Evolutionary conservation across 92 coral and sea anemone species (phyloP).

Genomic region (Phymanthus crucifer): DNA sequence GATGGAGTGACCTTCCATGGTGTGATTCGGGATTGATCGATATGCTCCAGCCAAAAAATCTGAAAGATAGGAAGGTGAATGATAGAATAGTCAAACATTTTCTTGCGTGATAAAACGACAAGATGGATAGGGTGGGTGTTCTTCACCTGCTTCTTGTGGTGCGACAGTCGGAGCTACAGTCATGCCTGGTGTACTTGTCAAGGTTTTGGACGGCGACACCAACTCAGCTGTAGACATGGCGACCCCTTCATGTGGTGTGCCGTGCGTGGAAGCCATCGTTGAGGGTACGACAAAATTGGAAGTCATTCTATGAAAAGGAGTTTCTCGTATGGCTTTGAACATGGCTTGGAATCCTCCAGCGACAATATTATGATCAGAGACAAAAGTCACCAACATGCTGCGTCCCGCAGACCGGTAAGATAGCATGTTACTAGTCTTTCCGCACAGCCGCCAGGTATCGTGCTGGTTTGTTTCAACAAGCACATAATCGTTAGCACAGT

Average conservation of each 20-base stretch:
- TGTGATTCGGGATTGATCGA: conserved; percentile 10
- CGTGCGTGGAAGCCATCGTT: not conserved
- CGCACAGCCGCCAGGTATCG: not conserved
- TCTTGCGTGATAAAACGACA: too few species aligned
- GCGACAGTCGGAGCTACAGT: not conserved
- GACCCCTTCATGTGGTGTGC: not conserved
- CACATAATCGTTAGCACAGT: conserved; percentile 24
- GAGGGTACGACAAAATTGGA: conserved; percentile 13
- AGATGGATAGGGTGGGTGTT: too few species aligned
- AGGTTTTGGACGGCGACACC: not conserved
- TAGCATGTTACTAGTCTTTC: not conserved
- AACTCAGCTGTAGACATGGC: not conserved
- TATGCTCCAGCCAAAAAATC: conserved; percentile 12
- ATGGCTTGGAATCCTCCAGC: conserved; percentile 13
- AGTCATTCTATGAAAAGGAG: not conserved
- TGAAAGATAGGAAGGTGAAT: conserved; percentile 13
- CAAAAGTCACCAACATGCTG: conserved; percentile 10
- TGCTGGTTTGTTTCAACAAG: not conserved
- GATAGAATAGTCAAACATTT: not conserved
- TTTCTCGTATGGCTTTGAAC: conserved; percentile 12
- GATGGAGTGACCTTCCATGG: conserved; percentile 15
- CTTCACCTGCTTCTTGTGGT: not conserved
- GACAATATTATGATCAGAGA: conserved; percentile 3
- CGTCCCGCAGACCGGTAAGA: conserved; percentile 14
- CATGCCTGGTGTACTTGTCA: not conserved